Evolutionary conservation across 2,113 vertebrate species (phyloP).

Genomic region (Percopsis transmontana): DNA sequence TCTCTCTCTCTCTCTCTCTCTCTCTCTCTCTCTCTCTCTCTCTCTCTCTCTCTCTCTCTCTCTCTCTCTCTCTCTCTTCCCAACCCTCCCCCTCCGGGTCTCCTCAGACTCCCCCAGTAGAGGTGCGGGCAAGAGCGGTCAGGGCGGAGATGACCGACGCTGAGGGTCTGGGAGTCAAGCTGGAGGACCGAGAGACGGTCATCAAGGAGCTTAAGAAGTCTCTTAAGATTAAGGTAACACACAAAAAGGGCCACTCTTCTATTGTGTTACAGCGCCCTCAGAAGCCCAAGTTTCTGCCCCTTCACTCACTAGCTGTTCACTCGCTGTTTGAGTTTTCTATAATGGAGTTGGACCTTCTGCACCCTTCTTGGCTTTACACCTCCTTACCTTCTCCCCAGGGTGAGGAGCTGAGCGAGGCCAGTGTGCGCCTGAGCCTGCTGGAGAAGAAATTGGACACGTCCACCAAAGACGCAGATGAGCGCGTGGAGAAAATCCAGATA

Average conservation of each 20-base stretch:
- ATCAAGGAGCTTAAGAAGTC: constrained; percentile 97
- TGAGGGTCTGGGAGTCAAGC: constrained; percentile 91
- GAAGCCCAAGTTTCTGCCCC: too few species aligned
- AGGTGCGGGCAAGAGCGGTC: constrained; percentile 84
- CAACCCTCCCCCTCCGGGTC: background rate
- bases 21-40: background rate
- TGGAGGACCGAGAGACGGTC: constrained; percentile 94
- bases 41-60: background rate
- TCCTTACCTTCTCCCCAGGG: constrained; percentile 71
- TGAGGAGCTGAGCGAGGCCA: constrained; percentile 94
- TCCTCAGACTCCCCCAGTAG: constrained; percentile 80
- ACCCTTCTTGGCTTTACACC: background rate
- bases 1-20: too few species aligned
- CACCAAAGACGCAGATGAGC: constrained; percentile 91
- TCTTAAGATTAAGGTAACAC: constrained; percentile 92
- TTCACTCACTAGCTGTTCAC: background rate
- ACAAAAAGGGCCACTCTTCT: background rate
- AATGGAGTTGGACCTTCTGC: too few species aligned
- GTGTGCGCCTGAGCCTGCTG: constrained; percentile 89
- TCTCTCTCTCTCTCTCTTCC: background rate
- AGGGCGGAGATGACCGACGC: constrained; percentile 96
- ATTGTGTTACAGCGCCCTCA: too few species aligned
- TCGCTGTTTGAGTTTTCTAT: too few species aligned
- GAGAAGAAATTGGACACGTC: constrained; percentile 97
- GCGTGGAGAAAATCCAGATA: constrained; percentile 95